phyloP scores from a whole-genome alignment of 2,797 vertebrate species.

The Hippopotamyrus pictus region DNA sequence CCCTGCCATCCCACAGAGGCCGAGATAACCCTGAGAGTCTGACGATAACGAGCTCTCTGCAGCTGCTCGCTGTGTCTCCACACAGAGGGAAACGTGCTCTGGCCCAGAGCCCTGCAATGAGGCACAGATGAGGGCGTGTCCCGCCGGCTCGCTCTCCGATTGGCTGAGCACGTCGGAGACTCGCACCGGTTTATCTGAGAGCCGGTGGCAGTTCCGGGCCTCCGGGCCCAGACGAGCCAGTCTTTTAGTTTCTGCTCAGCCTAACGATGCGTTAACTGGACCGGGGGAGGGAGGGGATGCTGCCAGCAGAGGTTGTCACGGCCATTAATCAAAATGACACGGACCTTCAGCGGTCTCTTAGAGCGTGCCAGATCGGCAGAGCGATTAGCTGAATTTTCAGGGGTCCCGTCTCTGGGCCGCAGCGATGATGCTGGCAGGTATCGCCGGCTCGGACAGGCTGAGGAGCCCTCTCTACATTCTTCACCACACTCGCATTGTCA shows the following conservation, averaged over 20 bases:
- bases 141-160: background rate
- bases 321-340: constrained; percentile 19
- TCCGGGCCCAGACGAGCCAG: background rate
- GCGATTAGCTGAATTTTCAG: background rate
- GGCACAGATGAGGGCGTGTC: background rate
- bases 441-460: background rate
- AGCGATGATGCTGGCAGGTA: background rate
- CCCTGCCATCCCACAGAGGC: background rate
- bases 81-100: background rate
- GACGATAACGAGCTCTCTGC: background rate
- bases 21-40: background rate
- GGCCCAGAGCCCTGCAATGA: background rate
- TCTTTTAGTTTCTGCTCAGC: background rate
- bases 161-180: background rate
- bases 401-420: background rate
- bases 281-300: background rate
- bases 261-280: background rate
- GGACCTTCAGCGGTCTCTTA: background rate
- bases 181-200: background rate
- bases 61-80: background rate
- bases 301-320: background rate
- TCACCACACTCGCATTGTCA: background rate
- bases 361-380: constrained; percentile 11
- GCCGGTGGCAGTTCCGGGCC: background rate
- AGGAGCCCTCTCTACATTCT: background rate